A percentile compares a stretch with the other conserved stretches of the same genome.
phyloP scores from a whole-genome alignment of 37 sponge, comb jelly and placozoan genomes.

The Oscarella lobularis region DNA sequence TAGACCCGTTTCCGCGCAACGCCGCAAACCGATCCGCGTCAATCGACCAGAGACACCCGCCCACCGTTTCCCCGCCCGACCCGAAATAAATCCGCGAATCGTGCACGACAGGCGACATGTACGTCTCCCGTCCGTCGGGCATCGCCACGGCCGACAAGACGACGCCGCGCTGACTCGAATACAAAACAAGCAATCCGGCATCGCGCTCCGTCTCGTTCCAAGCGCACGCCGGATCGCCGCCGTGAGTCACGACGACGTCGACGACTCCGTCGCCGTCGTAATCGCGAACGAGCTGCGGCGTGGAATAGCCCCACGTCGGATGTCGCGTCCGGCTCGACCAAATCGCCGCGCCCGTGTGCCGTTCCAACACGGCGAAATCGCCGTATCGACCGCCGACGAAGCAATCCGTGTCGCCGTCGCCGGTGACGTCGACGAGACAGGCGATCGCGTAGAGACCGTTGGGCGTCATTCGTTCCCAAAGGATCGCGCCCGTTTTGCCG shows the following conservation, averaged over 20 bases:
- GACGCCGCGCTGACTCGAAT: constrained; percentile 11
- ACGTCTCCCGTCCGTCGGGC: constrained; percentile 65
- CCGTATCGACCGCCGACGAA: constrained; percentile 33
- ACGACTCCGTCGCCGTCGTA: constrained; percentile 60
- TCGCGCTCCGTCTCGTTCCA: background rate
- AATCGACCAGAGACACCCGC: background rate
- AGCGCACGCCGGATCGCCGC: constrained; percentile 33
- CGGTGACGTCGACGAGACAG: constrained; percentile 35
- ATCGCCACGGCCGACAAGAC: constrained; percentile 10
- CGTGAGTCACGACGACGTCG: constrained; percentile 49
- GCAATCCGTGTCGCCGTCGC: constrained; percentile 46
- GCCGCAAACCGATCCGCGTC: background rate
- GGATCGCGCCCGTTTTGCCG: background rate
- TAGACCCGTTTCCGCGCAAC: background rate
- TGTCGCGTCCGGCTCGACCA: constrained; percentile 20
- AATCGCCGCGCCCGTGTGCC: constrained; percentile 16
- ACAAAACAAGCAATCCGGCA: background rate
- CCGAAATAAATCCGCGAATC: background rate
- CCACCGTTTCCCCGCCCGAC: background rate
- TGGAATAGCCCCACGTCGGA: constrained; percentile 47
- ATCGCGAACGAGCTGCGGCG: constrained; percentile 43
- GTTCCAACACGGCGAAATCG: constrained; percentile 26
- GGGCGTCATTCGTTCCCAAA: background rate
- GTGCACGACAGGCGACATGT: constrained; percentile 55
- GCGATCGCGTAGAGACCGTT: constrained; percentile 29